Conservation (phyloP, 2,888 invertebrate genomes). For the Geophilus truncorum region DNA sequence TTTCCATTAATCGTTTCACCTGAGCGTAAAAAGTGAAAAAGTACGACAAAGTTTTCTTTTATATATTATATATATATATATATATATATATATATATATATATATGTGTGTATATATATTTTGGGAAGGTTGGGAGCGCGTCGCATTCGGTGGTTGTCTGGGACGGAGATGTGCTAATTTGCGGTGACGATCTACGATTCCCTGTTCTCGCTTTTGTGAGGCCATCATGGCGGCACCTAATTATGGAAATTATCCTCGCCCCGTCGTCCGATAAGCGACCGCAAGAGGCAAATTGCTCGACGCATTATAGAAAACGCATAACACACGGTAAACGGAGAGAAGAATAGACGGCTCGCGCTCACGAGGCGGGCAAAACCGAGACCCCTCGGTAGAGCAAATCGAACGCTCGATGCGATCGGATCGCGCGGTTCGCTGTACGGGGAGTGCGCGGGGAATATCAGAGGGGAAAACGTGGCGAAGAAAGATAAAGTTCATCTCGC, state of each 20-base stretch:
- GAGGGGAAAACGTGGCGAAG: background rate
- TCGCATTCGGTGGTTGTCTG: no score
- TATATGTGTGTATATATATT: no score
- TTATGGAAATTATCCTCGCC: conserved; percentile 4
- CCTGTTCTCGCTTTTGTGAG: background rate
- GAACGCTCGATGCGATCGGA: background rate
- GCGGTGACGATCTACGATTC: background rate
- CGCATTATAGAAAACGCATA: conserved; percentile 10
- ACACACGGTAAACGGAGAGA: background rate
- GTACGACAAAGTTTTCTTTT: no score
- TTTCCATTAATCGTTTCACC: background rate
- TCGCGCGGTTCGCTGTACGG: background rate
- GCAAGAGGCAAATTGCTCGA: conserved; percentile 5
- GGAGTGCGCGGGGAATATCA: background rate
- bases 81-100: no score
- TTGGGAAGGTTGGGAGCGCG: no score
- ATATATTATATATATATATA: no score
- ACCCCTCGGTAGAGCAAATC: background rate
- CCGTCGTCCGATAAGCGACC: conserved; percentile 1
- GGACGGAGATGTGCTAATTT: background rate
- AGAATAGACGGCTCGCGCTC: background rate
- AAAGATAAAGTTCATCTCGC: conserved; percentile 5
- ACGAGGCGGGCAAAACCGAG: background rate
- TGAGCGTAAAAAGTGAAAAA: no score
- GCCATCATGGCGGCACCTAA: background rate